Conservation (phyloP, 2,113 vertebrate species). For the Sceloporus undulatus region DNA sequence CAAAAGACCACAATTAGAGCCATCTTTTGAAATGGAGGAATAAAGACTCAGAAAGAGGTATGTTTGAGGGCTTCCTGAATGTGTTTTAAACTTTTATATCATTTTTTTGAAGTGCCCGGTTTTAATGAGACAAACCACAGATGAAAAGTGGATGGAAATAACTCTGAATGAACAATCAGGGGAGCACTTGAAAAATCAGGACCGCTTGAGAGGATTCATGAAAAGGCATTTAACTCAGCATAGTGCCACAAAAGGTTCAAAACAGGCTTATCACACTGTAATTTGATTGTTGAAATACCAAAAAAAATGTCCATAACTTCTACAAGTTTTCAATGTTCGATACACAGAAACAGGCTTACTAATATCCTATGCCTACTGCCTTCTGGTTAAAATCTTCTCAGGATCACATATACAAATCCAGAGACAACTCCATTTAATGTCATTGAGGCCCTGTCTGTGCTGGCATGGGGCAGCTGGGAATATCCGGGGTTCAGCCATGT, state of each 20-base stretch:
- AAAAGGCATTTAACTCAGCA: constrained; percentile 60
- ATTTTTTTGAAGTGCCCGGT: constrained; percentile 55
- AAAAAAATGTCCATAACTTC: background rate
- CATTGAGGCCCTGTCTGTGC: background rate
- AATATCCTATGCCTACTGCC: constrained; percentile 13
- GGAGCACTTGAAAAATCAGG: constrained; percentile 68
- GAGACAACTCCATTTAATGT: background rate
- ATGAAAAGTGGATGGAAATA: constrained; percentile 65
- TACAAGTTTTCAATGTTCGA: background rate
- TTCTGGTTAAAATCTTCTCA: background rate
- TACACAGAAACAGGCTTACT: background rate
- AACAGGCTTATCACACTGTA: constrained; percentile 51
- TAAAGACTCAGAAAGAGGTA: constrained; percentile 70
- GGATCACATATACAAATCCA: background rate
- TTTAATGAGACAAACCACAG: constrained; percentile 76
- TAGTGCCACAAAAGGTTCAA: constrained; percentile 47
- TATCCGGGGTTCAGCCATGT: too few species aligned
- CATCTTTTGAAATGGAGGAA: constrained; percentile 64
- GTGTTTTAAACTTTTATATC: constrained; percentile 67
- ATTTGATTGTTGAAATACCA: constrained; percentile 47
- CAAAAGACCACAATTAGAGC: constrained; percentile 67
- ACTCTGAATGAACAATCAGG: constrained; percentile 68
- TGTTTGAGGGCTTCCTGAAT: constrained; percentile 64
- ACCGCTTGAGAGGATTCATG: constrained; percentile 54
- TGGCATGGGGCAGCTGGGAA: too few species aligned